A percentile compares a stretch with the other conserved stretches of the same genome.
Evolutionary conservation across 2,113 vertebrate genomes (phyloP).

Genomic region (Patagioenas fasciata): DNA sequence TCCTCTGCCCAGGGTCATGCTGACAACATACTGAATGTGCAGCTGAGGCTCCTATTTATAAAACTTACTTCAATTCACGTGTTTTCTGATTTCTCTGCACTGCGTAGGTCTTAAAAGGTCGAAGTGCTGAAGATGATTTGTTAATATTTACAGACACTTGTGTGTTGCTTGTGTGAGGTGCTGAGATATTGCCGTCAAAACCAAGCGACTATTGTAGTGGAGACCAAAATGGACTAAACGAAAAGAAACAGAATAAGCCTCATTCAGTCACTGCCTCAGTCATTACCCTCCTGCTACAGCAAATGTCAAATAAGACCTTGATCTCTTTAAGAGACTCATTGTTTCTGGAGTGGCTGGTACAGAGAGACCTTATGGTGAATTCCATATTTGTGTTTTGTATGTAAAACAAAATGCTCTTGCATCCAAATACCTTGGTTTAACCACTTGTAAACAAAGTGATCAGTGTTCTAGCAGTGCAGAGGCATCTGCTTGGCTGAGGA

Average conservation of each 20-base stretch:
- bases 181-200: neutral
- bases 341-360: conserved; percentile 2
- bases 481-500: neutral
- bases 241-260: neutral
- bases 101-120: neutral
- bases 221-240: neutral
- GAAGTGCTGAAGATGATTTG: neutral
- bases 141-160: neutral
- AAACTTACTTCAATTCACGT: neutral
- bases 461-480: neutral
- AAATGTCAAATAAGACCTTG: neutral
- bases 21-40: neutral
- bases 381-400: neutral
- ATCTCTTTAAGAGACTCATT: neutral
- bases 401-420: neutral
- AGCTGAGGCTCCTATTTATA: neutral
- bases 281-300: neutral
- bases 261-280: neutral
- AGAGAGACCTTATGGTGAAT: neutral
- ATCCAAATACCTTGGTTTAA: neutral
- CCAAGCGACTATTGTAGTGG: neutral
- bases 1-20: neutral
- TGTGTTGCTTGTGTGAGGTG: neutral
- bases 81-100: neutral
- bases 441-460: neutral